Evolutionary conservation across 2,113 vertebrate genomes (phyloP).

Genomic region (Pseudorhombus dupliciocellatus): DNA sequence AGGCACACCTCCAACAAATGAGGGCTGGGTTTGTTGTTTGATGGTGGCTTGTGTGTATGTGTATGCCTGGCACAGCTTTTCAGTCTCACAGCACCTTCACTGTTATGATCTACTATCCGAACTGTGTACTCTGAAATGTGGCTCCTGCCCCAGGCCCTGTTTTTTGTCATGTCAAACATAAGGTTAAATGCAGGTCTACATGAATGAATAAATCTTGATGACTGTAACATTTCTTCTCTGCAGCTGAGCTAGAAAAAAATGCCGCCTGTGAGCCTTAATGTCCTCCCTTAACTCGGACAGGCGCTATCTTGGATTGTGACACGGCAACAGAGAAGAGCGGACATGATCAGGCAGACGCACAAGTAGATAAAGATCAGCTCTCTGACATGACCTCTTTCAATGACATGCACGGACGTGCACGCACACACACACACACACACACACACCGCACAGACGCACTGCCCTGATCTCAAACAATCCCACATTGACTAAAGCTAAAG

Average conservation of each 20-base stretch:
- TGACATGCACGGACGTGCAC: too few relatives aligned
- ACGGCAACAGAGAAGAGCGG: conserved; percentile 38
- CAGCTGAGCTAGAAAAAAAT: conserved; percentile 34
- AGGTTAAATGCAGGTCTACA: conserved; percentile 41
- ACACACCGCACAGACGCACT: conserved; percentile 1
- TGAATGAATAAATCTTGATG: conserved; percentile 22
- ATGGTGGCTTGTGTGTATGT: conserved; percentile 10
- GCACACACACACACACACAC: too few relatives aligned
- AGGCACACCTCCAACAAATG: conserved; percentile 28
- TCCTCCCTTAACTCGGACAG: conserved; percentile 33
- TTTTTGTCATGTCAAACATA: conserved; percentile 48
- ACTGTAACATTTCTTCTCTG: conserved; percentile 34
- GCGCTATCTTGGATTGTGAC: conserved; percentile 55
- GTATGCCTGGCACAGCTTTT: conserved; percentile 4
- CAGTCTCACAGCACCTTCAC: conserved; percentile 19
- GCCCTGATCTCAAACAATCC: conserved; percentile 17
- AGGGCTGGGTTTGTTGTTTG: conserved; percentile 15
- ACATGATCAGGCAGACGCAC: conserved; percentile 39
- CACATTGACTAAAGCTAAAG: conserved; percentile 31
- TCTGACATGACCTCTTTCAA: conserved; percentile 63
- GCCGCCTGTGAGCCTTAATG: conserved; percentile 15
- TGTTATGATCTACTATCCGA: conserved; percentile 43
- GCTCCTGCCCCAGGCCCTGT: background rate
- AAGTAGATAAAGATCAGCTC: conserved; percentile 57
- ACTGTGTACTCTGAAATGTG: conserved; percentile 21